phyloP scores from a whole-genome alignment of 2,113 vertebrate species.

The Hydrochoerus hydrochaeris region DNA sequence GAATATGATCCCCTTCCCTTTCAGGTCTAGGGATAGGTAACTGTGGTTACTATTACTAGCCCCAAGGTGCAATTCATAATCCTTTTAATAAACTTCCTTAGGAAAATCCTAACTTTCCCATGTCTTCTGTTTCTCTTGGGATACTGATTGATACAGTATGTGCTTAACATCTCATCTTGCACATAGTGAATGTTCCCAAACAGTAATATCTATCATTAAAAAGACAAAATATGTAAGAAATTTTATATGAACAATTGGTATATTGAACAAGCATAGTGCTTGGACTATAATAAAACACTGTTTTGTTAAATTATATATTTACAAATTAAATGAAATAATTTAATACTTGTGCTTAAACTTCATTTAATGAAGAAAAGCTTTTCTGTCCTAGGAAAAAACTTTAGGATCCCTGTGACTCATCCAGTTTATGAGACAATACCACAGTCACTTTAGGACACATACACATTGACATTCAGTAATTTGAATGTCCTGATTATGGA shows the following conservation, averaged over 20 bases:
- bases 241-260: background rate
- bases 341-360: background rate
- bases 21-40: background rate
- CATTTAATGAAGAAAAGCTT: background rate
- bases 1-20: background rate
- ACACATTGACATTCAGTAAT: background rate
- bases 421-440: background rate
- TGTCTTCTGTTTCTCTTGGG: background rate
- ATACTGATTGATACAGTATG: background rate
- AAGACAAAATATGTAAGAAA: background rate
- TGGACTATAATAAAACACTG: background rate
- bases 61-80: background rate
- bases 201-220: background rate
- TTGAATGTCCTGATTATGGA: background rate
- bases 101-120: background rate
- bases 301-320: no score
- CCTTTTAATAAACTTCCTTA: background rate
- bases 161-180: background rate
- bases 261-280: background rate
- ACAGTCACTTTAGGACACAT: background rate
- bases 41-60: background rate
- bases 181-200: background rate
- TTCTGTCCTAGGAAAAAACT: background rate
- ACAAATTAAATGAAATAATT: constrained; percentile 42
- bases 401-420: background rate